Conservation (phyloP, 2,888 invertebrate genomes). For the Chirona hameri region DNA sequence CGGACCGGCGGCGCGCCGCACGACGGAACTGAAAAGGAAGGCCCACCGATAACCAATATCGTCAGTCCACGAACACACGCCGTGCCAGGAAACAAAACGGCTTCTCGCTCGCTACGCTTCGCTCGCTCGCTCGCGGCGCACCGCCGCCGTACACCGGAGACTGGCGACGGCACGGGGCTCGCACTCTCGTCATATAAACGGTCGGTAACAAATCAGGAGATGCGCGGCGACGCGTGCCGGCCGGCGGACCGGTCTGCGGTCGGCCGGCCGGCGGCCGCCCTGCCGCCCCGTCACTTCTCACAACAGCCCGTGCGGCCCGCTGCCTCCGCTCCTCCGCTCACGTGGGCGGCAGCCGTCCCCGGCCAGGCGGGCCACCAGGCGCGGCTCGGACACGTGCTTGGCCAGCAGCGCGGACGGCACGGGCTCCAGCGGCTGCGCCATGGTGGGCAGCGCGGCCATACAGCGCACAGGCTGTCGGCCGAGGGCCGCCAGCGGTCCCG, state of each 20-base stretch:
- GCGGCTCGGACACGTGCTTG: slow-evolving; percentile 5
- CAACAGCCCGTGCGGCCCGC: neutral
- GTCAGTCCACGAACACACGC: too few relatives aligned
- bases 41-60: neutral
- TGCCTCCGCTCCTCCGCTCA: neutral
- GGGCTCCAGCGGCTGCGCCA: slow-evolving; percentile 4
- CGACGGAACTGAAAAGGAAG: neutral
- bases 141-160: neutral
- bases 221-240: too few relatives aligned
- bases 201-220: slow-evolving; percentile 9
- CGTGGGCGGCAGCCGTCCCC: neutral
- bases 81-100: too few relatives aligned
- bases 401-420: neutral
- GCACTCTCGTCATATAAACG: slow-evolving; percentile 8
- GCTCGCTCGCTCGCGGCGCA: too few relatives aligned
- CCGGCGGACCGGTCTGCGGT: neutral
- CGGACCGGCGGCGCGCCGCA: neutral
- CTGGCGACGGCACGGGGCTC: neutral
- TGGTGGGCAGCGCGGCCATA: neutral
- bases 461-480: slow-evolving; percentile 3
- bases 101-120: too few relatives aligned
- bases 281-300: neutral
- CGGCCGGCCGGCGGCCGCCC: neutral
- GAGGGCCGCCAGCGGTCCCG: neutral
- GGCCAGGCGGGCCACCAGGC: neutral